These are phyloP conservation scores for Hyla sarda DNA, from an alignment of 2,113 vertebrate species.

Conservation along the genomic window DNA sequence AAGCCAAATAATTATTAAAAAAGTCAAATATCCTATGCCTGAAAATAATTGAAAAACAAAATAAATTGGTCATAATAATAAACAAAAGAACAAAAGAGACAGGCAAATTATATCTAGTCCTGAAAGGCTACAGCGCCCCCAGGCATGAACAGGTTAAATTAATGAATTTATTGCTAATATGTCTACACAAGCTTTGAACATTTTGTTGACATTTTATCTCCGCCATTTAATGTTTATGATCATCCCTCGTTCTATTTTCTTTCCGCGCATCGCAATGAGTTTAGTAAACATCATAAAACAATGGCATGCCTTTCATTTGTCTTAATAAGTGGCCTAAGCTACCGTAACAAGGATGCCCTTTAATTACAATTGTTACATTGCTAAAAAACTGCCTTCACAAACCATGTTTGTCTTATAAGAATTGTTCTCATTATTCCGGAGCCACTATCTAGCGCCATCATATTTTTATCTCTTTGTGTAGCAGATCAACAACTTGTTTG, in stretches of 20 bases:
- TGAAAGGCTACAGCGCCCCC: not conserved
- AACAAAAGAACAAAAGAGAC: too few species aligned
- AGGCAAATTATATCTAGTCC: too few species aligned
- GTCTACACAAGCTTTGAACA: not conserved
- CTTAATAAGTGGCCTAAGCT: slow-evolving; percentile 32
- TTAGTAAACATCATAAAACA: slow-evolving; percentile 32
- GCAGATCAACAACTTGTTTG: slow-evolving; percentile 56
- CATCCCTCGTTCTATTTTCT: not conserved
- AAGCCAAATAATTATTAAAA: too few species aligned
- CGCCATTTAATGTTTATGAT: slow-evolving; percentile 22
- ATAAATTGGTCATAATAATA: too few species aligned
- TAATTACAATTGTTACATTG: slow-evolving; percentile 10
- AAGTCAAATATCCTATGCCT: too few species aligned
- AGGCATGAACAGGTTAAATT: not conserved
- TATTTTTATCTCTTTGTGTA: slow-evolving; percentile 51
- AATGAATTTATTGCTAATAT: not conserved
- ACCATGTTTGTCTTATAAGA: slow-evolving; percentile 14
- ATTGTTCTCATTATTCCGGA: slow-evolving; percentile 46
- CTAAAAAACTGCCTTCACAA: not conserved
- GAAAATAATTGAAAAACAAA: too few species aligned
- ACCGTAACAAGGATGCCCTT: slow-evolving; percentile 22
- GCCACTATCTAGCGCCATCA: slow-evolving; percentile 51
- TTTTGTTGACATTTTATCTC: slow-evolving; percentile 39
- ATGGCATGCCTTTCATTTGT: slow-evolving; percentile 23
- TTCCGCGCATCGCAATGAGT: not conserved